Percentiles rank a stretch among this genome's conserved stretches.
Evolutionary conservation across 2,113 vertebrate genomes (phyloP).

Genomic region (Eulacestoma nigropectus): DNA sequence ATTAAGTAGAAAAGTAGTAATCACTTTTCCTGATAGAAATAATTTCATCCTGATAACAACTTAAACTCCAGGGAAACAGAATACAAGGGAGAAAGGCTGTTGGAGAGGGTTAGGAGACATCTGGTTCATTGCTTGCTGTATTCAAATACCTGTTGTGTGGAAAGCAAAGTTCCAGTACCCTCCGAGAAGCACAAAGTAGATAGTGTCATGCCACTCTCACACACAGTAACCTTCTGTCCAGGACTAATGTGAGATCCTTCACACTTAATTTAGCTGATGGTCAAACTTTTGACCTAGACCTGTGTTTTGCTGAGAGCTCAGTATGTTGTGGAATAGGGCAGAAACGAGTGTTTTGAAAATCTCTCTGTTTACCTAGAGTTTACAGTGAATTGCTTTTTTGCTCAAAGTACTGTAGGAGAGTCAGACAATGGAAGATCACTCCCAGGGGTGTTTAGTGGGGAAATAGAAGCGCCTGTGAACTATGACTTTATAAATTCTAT

Average conservation of each 20-base stretch:
- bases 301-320: background rate
- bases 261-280: background rate
- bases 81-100: background rate
- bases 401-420: background rate
- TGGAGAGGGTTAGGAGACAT: background rate
- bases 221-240: background rate
- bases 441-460: background rate
- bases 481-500: background rate
- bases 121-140: background rate
- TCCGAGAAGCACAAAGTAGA: background rate
- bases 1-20: background rate
- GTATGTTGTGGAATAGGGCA: background rate
- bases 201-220: fast-evolving
- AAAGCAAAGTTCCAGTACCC: background rate
- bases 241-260: background rate
- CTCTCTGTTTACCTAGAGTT: background rate
- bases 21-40: background rate
- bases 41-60: background rate
- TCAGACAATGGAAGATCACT: background rate
- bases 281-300: background rate
- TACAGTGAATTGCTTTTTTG: background rate
- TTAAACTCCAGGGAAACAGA: background rate
- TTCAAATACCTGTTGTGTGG: background rate
- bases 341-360: background rate
- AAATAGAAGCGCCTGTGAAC: background rate